Percentiles rank a stretch among this genome's conserved stretches.
Conservation (phyloP, 2,113 vertebrate genomes). For the Tragulus kanchil region DNA sequence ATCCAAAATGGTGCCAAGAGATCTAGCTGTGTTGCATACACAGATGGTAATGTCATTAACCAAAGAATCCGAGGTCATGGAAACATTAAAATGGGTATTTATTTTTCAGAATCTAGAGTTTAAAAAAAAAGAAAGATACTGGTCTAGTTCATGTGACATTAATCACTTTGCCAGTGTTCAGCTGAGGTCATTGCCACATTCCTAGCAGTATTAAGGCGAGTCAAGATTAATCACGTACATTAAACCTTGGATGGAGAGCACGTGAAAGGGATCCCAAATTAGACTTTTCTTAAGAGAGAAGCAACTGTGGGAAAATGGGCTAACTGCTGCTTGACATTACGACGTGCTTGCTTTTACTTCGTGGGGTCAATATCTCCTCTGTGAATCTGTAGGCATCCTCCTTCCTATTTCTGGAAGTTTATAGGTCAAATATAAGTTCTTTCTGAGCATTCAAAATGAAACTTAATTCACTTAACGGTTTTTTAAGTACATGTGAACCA, state of each 20-base stretch:
- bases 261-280: conserved; percentile 88
- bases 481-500: not conserved
- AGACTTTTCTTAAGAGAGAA: conserved; percentile 86
- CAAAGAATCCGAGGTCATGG: not conserved
- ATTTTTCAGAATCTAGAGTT: no score
- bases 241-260: conserved; percentile 88
- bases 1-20: not conserved
- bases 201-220: conserved; percentile 89
- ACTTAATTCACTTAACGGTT: not conserved
- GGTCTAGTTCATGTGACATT: conserved; percentile 89
- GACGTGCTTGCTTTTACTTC: conserved; percentile 48
- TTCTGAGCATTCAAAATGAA: conserved; percentile 35
- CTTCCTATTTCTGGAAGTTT: conserved; percentile 61
- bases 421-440: conserved; percentile 60
- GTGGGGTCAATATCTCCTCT: conserved; percentile 50
- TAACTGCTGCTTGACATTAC: conserved; percentile 80
- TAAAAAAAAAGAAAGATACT: conserved; percentile 66
- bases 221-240: conserved; percentile 91
- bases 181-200: conserved; percentile 91
- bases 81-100: not conserved
- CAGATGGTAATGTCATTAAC: not conserved
- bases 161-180: conserved; percentile 90
- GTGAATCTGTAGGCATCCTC: conserved; percentile 18
- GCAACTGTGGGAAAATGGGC: conserved; percentile 81
- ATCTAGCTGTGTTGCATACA: not conserved